These are phyloP conservation scores for Clarias macrocephalus DNA, from an alignment of 2,113 vertebrate genomes.

Conservation along the genomic window DNA sequence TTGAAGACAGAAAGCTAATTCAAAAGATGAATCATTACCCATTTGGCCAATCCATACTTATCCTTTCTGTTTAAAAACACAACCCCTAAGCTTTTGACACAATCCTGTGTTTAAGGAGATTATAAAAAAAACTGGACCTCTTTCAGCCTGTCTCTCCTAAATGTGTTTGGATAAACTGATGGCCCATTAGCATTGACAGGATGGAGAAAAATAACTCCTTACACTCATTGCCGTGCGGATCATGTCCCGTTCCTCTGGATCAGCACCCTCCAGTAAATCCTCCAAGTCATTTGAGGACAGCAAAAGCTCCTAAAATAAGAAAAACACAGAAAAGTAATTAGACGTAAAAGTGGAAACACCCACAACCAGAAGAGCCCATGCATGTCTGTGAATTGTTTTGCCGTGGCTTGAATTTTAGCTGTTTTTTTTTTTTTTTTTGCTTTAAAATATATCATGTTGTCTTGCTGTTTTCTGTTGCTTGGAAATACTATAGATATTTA, in stretches of 20 bases:
- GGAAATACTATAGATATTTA: not conserved
- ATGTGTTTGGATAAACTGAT: not conserved
- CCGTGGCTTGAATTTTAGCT: not conserved
- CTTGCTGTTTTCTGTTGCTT: not conserved
- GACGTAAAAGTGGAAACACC: conserved; percentile 32
- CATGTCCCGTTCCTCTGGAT: conserved; percentile 45
- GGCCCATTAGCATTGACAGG: not conserved
- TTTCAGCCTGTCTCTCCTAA: not conserved
- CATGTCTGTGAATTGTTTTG: not conserved
- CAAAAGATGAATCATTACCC: not conserved
- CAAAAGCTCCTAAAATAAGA: conserved; percentile 60
- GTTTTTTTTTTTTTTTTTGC: not conserved
- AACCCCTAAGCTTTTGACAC: conserved; percentile 3
- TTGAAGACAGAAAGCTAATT: not conserved
- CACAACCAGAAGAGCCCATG: conserved; percentile 4
- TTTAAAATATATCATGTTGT: not conserved
- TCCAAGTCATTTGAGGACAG: conserved; percentile 74
- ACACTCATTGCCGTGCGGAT: conserved; percentile 51
- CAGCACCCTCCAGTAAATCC: conserved; percentile 57
- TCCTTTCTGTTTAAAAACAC: conserved; percentile 5
- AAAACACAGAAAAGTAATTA: conserved; percentile 32
- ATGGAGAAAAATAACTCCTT: conserved; percentile 41
- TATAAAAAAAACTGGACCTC: not conserved
- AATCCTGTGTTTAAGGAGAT: not conserved
- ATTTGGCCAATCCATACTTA: not conserved